These are phyloP conservation scores for Halocaridina rubra DNA, from an alignment of 2,888 invertebrate genomes.

Conservation along the genomic window DNA sequence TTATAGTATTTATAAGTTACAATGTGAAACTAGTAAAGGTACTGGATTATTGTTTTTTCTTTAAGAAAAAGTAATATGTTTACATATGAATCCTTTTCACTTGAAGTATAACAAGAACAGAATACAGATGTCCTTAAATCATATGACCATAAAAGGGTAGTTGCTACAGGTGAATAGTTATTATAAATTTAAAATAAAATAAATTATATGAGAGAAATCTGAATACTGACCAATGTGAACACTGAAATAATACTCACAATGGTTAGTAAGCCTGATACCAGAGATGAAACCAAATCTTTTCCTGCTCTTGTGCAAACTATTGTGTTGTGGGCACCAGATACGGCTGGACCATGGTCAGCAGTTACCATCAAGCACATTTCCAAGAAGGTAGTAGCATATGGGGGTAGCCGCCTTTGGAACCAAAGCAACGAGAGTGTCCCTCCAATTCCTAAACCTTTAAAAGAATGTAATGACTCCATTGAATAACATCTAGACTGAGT, in stretches of 20 bases:
- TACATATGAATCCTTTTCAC: no score
- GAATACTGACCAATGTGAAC: no score
- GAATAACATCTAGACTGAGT: not conserved
- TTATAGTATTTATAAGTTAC: no score
- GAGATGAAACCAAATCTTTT: slow-evolving; percentile 94
- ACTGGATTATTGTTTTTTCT: no score
- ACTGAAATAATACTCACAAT: slow-evolving; percentile 85
- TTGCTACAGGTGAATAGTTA: no score
- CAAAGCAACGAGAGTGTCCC: slow-evolving; percentile 96
- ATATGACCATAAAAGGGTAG: no score
- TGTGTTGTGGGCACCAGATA: slow-evolving; percentile 98
- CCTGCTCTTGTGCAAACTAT: slow-evolving; percentile 97
- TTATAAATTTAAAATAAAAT: no score
- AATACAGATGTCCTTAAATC: no score
- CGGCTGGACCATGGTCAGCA: slow-evolving; percentile 98
- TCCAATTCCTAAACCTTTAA: slow-evolving; percentile 88
- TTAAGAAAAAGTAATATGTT: no score
- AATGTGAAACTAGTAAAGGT: no score
- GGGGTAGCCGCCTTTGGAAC: slow-evolving; percentile 97
- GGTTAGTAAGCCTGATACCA: slow-evolving; percentile 95
- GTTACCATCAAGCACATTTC: slow-evolving; percentile 99
- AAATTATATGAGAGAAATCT: no score
- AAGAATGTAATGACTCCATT: not conserved
- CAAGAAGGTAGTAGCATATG: slow-evolving; percentile 95
- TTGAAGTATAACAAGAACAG: no score